Percentiles rank a stretch among this genome's conserved stretches.
Evolutionary conservation across 2,888 invertebrate species (phyloP).

Genomic region (Drosophila prolongata): DNA sequence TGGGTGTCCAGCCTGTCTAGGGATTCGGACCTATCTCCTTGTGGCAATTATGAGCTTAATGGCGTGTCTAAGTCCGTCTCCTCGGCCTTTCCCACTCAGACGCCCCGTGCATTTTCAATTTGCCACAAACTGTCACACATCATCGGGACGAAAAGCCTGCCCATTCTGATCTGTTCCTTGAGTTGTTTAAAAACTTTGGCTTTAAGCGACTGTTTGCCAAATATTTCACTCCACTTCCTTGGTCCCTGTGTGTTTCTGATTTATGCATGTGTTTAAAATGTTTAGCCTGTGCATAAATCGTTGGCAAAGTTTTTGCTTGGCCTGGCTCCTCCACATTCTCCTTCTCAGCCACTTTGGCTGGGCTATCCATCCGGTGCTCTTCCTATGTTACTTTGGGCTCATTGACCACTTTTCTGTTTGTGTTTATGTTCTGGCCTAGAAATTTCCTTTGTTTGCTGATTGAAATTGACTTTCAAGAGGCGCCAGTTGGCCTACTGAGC

Average conservation of each 20-base stretch:
- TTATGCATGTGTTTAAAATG: slow-evolving; percentile 56
- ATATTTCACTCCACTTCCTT: slow-evolving; percentile 22
- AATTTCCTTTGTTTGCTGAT: slow-evolving; percentile 56
- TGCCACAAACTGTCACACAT: slow-evolving; percentile 59
- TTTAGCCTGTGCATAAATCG: slow-evolving; percentile 44
- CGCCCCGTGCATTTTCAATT: slow-evolving; percentile 54
- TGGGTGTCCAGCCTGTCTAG: neutral
- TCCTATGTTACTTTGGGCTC: slow-evolving; percentile 30
- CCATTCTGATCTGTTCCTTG: slow-evolving; percentile 22
- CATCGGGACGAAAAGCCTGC: slow-evolving; percentile 19
- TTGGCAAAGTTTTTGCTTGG: slow-evolving; percentile 22
- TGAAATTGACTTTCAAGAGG: slow-evolving; percentile 48
- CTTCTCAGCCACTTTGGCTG: slow-evolving; percentile 25
- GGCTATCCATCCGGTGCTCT: slow-evolving; percentile 36
- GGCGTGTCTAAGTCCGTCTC: slow-evolving; percentile 15
- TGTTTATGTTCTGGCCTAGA: slow-evolving; percentile 48
- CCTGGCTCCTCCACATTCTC: slow-evolving; percentile 11
- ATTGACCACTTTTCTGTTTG: slow-evolving; percentile 54
- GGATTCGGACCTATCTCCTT: slow-evolving; percentile 15
- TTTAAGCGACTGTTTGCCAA: slow-evolving; percentile 42
- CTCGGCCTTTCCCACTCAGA: neutral
- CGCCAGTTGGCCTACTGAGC: slow-evolving; percentile 33
- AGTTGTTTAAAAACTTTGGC: slow-evolving; percentile 33
- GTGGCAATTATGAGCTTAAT: slow-evolving; percentile 45
- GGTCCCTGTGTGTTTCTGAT: slow-evolving; percentile 43